Conservation (phyloP, 2,113 vertebrate species). For the Oriolus oriolus region DNA sequence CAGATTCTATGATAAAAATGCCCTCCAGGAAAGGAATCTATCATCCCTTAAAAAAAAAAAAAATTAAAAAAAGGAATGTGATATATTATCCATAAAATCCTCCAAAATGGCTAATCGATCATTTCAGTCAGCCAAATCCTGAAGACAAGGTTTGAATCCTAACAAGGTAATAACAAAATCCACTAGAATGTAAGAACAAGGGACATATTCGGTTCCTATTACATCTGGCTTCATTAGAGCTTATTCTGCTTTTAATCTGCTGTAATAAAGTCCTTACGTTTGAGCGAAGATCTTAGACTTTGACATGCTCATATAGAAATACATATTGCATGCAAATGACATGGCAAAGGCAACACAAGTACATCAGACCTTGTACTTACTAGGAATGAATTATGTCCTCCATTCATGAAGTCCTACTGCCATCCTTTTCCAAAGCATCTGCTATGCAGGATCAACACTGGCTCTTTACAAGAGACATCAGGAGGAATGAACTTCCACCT, state of each 20-base stretch:
- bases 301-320: neutral
- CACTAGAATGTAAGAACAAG: constrained; percentile 8
- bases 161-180: constrained; percentile 35
- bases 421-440: neutral
- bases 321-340: neutral
- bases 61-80: neutral
- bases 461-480: neutral
- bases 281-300: constrained; percentile 1
- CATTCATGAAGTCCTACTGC: neutral
- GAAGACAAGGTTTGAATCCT: neutral
- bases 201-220: neutral
- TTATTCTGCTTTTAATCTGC: constrained; percentile 27
- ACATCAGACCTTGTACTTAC: neutral
- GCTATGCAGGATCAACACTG: neutral
- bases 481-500: neutral
- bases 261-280: neutral
- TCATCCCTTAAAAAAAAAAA: neutral
- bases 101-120: neutral
- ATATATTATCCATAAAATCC: neutral
- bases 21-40: constrained; percentile 1
- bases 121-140: neutral
- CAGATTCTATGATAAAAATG: neutral
- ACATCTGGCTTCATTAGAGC: neutral
- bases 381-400: neutral
- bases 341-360: neutral